Evolutionary conservation across 2,113 vertebrate species (phyloP), one percentile per base, ranked within the genome.

Genomic region (Microtus ochrogaster): DNA sequence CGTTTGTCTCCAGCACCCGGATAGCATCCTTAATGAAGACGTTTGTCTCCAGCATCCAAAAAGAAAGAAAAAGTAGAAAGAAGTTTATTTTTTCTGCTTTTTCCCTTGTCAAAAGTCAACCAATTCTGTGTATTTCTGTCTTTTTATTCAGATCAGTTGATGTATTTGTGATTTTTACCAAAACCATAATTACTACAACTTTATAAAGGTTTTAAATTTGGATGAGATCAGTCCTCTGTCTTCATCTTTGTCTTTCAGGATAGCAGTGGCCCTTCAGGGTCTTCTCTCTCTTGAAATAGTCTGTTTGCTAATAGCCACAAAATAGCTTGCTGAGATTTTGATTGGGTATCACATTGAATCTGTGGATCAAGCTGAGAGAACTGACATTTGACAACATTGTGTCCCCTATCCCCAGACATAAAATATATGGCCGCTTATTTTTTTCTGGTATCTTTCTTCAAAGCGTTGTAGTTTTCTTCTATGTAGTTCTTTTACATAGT

Each of bases 11-110:
- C 98, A 98, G 49, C 49, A 49, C 12, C 49, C 10, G 49, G 96
- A 94, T 98, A 90, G 94, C 98, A 96, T 98, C 78, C 55, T 97
- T 98, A 98, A 96, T 95, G 98, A 97, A 97, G 89, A 95, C 93
- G 90, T 95, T 98, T 97, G 94, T 98, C 96, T 98, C 93, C 98
- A 98, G 49, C 49, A 52, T 52, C 49, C 13, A 93, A 14, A 24
- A 22, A 73, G 1, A 21, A 21, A 21, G 41, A 74, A 74, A 22
- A 74, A 24, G 22, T 74, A 41, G 73, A 26, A 44, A 44, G 73
- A 84, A 96, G 63, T 79, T 61, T 39, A 41, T n/a, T 41, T 83
- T 61, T 47, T 47, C 61, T 36, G 30, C 72, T 77, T 82, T 8
- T 49, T 65, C 36, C 55, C 55, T 86, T 72, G 28, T 63, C 87